phyloP scores from a whole-genome alignment of 2,888 invertebrate species.

The Chromoteleia sp. region DNA sequence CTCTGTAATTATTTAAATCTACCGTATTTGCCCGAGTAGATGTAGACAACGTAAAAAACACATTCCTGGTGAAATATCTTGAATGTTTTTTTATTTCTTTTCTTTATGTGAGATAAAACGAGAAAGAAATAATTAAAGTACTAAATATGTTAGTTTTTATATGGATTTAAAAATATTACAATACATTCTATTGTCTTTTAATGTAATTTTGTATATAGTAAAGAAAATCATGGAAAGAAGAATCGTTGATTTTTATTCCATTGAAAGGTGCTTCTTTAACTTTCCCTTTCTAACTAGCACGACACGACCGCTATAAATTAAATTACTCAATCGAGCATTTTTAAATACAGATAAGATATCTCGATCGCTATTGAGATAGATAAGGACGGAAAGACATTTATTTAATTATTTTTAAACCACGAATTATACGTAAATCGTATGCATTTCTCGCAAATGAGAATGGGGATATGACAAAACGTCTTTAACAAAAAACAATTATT shows the following conservation, averaged over 20 bases:
- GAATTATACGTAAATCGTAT: constrained; percentile 43
- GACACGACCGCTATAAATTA: constrained; percentile 51
- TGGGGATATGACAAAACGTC: constrained; percentile 5
- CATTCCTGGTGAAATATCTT: too few species aligned
- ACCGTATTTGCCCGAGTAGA: too few species aligned
- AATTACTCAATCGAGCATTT: constrained; percentile 45
- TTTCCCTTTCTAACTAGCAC: constrained; percentile 48
- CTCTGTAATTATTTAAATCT: too few species aligned
- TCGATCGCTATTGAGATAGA: constrained; percentile 17
- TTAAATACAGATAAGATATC: constrained; percentile 41
- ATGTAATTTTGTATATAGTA: not conserved
- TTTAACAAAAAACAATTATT: constrained; percentile 8
- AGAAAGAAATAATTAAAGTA: too few species aligned
- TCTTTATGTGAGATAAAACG: too few species aligned
- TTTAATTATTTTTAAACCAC: constrained; percentile 43
- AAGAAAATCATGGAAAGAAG: not conserved
- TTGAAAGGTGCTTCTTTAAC: constrained; percentile 33
- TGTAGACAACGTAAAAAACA: too few species aligned
- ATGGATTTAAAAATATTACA: too few species aligned
- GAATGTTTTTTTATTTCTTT: too few species aligned
- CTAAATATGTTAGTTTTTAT: too few species aligned
- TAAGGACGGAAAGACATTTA: constrained; percentile 24
- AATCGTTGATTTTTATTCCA: constrained; percentile 20
- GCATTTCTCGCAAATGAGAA: constrained; percentile 13
- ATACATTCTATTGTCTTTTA: not conserved